phyloP scores from a whole-genome alignment of 2,888 invertebrate species.

The Hermodice carunculata region DNA sequence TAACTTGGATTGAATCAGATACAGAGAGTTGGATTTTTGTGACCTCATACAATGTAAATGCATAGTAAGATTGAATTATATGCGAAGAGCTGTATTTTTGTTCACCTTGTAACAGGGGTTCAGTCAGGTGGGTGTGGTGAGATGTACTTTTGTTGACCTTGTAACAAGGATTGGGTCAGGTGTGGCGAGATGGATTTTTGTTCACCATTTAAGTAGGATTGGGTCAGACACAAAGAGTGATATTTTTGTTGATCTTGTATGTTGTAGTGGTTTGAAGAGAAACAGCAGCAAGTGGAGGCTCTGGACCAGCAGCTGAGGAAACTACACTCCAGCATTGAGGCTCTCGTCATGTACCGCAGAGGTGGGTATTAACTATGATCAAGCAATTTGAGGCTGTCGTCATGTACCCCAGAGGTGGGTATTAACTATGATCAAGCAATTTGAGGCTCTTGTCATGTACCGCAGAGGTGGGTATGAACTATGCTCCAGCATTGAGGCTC shows the following conservation, averaged over 20 bases:
- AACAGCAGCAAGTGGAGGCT: conserved; percentile 89
- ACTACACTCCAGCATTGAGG: conserved; percentile 87
- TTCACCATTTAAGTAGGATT: too few species aligned
- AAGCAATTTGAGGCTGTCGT: background rate
- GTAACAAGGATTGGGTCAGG: too few species aligned
- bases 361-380: conserved; percentile 51
- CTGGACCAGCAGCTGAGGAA: conserved; percentile 90
- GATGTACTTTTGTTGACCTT: too few species aligned
- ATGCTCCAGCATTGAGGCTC: conserved; percentile 79
- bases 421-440: background rate
- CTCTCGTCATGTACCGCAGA: conserved; percentile 86
- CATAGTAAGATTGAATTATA: too few species aligned
- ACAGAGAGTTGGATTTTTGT: too few species aligned
- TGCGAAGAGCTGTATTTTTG: too few species aligned
- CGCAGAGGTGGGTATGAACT: background rate
- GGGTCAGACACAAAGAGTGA: too few species aligned
- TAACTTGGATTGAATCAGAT: too few species aligned
- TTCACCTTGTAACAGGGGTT: too few species aligned
- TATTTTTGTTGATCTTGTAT: background rate
- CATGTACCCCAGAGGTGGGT: background rate
- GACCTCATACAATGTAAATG: too few species aligned
- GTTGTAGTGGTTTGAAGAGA: conserved; percentile 97
- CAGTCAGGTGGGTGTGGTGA: too few species aligned
- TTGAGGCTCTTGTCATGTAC: background rate
- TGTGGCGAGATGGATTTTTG: too few species aligned